A percentile compares a stretch with the other conserved stretches of the same genome.
Conservation (phyloP, 2,888 invertebrate genomes). For the Caenorhabditis sp. region DNA sequence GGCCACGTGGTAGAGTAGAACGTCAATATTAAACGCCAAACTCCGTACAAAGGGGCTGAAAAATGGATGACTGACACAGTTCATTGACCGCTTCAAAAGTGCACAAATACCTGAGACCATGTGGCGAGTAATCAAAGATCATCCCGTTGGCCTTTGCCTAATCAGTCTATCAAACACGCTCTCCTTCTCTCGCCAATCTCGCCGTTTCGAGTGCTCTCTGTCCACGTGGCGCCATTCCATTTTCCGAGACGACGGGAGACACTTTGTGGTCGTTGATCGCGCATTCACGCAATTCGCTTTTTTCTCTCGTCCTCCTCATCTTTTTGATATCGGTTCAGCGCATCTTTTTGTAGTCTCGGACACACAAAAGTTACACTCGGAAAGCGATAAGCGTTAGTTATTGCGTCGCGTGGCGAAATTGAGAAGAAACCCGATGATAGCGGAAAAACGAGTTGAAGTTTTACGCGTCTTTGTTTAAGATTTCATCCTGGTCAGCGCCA, state of each 20-base stretch:
- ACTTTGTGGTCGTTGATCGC: conserved; percentile 45
- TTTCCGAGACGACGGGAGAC: neutral
- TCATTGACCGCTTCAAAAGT: neutral
- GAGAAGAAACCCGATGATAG: neutral
- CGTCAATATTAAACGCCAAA: no score
- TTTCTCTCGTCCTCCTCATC: conserved; percentile 15
- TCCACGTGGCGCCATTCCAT: conserved; percentile 11
- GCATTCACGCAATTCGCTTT: conserved; percentile 16
- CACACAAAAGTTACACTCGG: conserved; percentile 1
- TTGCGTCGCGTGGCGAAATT: no score
- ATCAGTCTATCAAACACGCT: conserved; percentile 5
- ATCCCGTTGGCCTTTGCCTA: neutral
- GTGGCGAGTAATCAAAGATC: conserved; percentile 6
- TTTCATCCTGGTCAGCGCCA: neutral
- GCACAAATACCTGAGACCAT: no score
- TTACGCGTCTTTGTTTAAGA: neutral
- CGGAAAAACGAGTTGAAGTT: neutral
- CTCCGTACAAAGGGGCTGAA: no score
- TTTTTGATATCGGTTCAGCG: neutral
- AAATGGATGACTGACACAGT: no score
- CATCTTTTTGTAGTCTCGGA: conserved; percentile 14
- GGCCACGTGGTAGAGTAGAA: no score
- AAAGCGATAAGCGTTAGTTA: no score
- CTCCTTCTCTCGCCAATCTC: neutral
- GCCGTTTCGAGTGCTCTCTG: neutral